Conservation (phyloP, 2,113 vertebrate genomes). For the Hiodon alosoides region DNA sequence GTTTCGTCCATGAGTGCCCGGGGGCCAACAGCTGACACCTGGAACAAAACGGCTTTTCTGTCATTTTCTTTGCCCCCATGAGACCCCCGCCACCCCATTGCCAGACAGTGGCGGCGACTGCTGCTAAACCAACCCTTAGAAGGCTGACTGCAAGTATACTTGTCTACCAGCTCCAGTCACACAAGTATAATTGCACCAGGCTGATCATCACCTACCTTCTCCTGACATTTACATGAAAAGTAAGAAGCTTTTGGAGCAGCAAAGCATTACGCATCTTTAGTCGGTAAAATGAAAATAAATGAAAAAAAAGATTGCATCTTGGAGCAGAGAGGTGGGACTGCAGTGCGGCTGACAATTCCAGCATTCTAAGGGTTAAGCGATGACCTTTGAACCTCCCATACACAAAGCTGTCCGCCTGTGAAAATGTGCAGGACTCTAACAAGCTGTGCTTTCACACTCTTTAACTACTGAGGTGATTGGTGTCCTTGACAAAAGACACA, state of each 20-base stretch:
- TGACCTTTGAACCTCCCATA: slow-evolving; percentile 33
- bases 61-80: neutral
- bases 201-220: slow-evolving; percentile 41
- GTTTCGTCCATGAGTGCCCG: slow-evolving; percentile 21
- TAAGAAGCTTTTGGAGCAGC: slow-evolving; percentile 18
- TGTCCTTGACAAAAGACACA: slow-evolving; percentile 21
- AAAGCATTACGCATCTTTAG: slow-evolving; percentile 8
- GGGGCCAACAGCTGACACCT: neutral
- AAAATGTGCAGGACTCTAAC: neutral
- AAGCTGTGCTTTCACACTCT: neutral
- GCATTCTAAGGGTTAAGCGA: slow-evolving; percentile 61
- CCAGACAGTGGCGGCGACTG: neutral
- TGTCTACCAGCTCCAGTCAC: slow-evolving; percentile 31
- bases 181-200: slow-evolving; percentile 48
- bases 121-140: slow-evolving; percentile 50
- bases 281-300: slow-evolving; percentile 12
- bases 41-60: slow-evolving; percentile 4
- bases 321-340: slow-evolving; percentile 14
- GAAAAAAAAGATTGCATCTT: neutral
- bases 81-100: neutral
- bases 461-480: slow-evolving; percentile 5
- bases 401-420: neutral
- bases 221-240: slow-evolving; percentile 13
- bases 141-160: slow-evolving; percentile 49
- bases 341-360: slow-evolving; percentile 36